phyloP scores from a whole-genome alignment of 2,888 invertebrate species.

The Megalurothrips usitatus region DNA sequence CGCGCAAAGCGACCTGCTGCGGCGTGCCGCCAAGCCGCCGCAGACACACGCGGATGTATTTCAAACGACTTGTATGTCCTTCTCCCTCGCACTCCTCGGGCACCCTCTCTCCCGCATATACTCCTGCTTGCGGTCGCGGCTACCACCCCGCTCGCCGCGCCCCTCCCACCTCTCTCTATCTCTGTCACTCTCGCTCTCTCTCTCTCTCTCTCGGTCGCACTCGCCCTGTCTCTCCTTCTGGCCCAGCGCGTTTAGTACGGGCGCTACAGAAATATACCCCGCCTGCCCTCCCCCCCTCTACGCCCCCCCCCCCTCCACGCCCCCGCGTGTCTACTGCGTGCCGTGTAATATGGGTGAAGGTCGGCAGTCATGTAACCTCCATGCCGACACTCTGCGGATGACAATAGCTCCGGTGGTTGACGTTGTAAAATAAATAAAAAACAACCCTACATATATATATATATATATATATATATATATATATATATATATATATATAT shows the following conservation, averaged over 20 bases:
- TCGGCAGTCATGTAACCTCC: not conserved
- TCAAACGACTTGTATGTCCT: slow-evolving; percentile 40
- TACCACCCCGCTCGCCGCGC: slow-evolving; percentile 32
- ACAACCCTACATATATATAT: too few relatives aligned
- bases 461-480: too few relatives aligned
- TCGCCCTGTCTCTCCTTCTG: slow-evolving; percentile 34
- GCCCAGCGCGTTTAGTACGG: slow-evolving; percentile 32
- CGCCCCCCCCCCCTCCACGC: not conserved
- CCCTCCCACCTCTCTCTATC: slow-evolving; percentile 34
- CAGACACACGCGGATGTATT: slow-evolving; percentile 40
- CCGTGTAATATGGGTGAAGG: not conserved
- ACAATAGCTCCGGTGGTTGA: too few relatives aligned
- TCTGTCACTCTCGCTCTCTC: slow-evolving; percentile 34
- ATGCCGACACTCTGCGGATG: too few relatives aligned
- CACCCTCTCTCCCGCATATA: too few relatives aligned
- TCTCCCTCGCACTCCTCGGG: slow-evolving; percentile 32
- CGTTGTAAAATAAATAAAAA: too few relatives aligned
- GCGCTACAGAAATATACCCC: slow-evolving; percentile 22
- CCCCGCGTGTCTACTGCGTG: not conserved
- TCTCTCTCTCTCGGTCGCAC: slow-evolving; percentile 34
- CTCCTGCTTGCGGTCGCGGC: slow-evolving; percentile 32
- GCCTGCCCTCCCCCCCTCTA: not conserved
- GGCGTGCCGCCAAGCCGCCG: not conserved
- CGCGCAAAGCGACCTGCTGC: slow-evolving; percentile 41
- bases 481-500: too few relatives aligned